Conservation (phyloP, 2,797 vertebrate genomes). For the Parauchenoglanis punctatus region DNA sequence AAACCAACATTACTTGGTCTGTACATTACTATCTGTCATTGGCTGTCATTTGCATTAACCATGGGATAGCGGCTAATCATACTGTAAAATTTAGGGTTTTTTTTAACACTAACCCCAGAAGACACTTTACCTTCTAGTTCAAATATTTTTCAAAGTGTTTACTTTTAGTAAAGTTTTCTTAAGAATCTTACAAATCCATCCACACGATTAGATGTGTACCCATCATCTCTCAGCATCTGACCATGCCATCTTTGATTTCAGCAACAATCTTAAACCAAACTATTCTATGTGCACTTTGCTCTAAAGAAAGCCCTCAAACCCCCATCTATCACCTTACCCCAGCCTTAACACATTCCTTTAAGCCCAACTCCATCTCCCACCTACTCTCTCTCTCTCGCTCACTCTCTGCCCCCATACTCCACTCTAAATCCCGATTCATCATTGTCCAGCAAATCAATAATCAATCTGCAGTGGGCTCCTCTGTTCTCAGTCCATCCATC, state of each 20-base stretch:
- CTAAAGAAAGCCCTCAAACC: constrained; percentile 64
- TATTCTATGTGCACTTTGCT: constrained; percentile 65
- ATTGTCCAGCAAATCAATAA: constrained; percentile 84
- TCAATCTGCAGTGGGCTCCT: constrained; percentile 78
- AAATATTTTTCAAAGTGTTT: background rate
- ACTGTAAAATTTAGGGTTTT: background rate
- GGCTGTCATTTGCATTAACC: background rate
- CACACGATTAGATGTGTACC: constrained; percentile 41
- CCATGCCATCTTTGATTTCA: constrained; percentile 25
- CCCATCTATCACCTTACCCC: constrained; percentile 48
- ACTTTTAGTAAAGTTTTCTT: background rate
- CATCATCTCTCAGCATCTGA: constrained; percentile 24
- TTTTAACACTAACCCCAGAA: background rate
- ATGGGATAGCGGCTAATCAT: background rate
- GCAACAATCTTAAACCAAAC: constrained; percentile 27
- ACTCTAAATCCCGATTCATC: constrained; percentile 78
- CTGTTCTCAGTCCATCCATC: constrained; percentile 71
- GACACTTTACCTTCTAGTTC: background rate
- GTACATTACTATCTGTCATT: background rate
- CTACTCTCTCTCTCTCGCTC: constrained; percentile 32
- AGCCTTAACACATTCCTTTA: constrained; percentile 43
- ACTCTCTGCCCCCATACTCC: constrained; percentile 52
- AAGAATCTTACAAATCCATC: constrained; percentile 1
- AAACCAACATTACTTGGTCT: background rate
- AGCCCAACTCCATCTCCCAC: constrained; percentile 50